These are phyloP conservation scores for Zaprionus capensis DNA, from an alignment of 1,140 invertebrate genomes.

Conservation along the genomic window DNA sequence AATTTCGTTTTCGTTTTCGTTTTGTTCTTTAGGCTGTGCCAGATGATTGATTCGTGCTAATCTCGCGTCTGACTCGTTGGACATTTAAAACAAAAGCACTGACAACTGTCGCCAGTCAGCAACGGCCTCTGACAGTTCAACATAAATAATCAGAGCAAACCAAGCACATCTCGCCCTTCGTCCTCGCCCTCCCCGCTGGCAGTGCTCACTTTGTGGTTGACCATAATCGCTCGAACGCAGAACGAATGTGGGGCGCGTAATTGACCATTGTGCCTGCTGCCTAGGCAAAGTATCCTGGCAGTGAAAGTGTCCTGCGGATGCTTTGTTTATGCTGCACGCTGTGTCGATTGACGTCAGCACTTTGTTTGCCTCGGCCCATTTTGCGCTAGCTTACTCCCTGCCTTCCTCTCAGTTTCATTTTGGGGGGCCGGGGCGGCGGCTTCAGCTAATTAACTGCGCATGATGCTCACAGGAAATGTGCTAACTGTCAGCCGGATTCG, in stretches of 20 bases:
- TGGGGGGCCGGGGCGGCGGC: neutral
- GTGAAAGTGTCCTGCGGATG: constrained; percentile 14
- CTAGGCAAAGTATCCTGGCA: constrained; percentile 10
- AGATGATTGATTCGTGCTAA: constrained; percentile 36
- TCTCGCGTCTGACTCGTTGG: constrained; percentile 14
- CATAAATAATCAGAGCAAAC: constrained; percentile 33
- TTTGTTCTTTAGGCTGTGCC: constrained; percentile 6
- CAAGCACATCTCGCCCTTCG: neutral
- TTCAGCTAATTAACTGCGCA: constrained; percentile 67
- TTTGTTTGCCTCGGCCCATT: constrained; percentile 24
- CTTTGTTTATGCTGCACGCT: constrained; percentile 10
- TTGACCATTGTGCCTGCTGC: constrained; percentile 37
- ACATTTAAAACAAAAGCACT: constrained; percentile 47
- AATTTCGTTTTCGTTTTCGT: constrained; percentile 22
- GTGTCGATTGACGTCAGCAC: constrained; percentile 54
- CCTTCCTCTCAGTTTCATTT: neutral
- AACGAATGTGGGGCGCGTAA: constrained; percentile 24
- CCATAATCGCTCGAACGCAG: constrained; percentile 17
- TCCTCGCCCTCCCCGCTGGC: neutral
- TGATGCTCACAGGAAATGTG: constrained; percentile 65
- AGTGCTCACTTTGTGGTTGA: constrained; percentile 18
- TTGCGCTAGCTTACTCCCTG: neutral
- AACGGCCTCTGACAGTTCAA: constrained; percentile 21
- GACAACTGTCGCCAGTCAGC: constrained; percentile 61
- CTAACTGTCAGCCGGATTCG: constrained; percentile 74